Evolutionary conservation across 2,797 vertebrate species (phyloP).

Genomic region (Corythornis leucogaster): DNA sequence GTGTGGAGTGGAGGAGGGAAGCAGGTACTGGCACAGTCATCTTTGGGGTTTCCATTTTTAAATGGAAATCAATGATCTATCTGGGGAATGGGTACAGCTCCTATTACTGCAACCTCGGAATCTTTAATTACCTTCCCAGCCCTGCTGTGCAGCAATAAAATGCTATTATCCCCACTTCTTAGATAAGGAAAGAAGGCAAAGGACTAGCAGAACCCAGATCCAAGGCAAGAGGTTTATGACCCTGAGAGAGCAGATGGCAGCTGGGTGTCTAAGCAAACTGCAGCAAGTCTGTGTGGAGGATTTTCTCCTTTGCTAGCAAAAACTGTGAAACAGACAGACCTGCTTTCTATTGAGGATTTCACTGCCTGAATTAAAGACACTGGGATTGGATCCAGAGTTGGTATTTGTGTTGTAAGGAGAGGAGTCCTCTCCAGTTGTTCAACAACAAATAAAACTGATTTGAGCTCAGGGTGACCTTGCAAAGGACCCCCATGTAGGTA

Average conservation of each 20-base stretch:
- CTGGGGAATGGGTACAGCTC: neutral
- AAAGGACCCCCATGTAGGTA: neutral
- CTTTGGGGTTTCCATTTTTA: neutral
- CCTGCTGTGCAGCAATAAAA: slow-evolving; percentile 15
- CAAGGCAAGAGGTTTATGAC: neutral
- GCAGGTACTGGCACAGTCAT: neutral
- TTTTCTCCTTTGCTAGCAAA: slow-evolving; percentile 29
- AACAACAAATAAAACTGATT: neutral
- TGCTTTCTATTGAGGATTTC: neutral
- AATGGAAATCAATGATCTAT: neutral
- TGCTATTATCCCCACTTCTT: neutral
- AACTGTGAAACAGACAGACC: neutral
- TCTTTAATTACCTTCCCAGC: neutral
- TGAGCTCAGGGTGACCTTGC: neutral
- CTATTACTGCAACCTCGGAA: neutral
- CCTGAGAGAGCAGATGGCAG: slow-evolving; percentile 13
- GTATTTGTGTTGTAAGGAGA: neutral
- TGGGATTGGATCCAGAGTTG: neutral
- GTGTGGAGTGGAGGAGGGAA: neutral
- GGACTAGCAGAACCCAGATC: neutral
- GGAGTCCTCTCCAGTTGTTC: neutral
- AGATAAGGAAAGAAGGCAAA: neutral
- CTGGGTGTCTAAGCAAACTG: slow-evolving; percentile 1
- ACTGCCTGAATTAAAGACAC: slow-evolving; percentile 16
- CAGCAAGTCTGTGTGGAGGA: neutral